These are phyloP conservation scores for Nannospalax galili DNA, from an alignment of 2,113 vertebrate species.

Conservation along the genomic window DNA sequence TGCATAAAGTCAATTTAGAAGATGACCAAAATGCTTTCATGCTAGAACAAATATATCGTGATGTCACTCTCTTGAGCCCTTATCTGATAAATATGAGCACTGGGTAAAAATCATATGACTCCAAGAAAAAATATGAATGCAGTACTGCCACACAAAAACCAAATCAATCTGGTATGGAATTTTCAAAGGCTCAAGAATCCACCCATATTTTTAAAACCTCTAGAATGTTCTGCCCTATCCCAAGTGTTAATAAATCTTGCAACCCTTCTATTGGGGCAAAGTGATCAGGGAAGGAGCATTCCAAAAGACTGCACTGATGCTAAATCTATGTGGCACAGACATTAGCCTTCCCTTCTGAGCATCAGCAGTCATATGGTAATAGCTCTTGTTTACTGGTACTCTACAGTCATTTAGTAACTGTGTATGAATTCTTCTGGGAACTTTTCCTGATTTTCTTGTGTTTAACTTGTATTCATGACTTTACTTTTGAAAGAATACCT, in stretches of 20 bases:
- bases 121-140: background rate
- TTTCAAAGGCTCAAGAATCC: background rate
- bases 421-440: background rate
- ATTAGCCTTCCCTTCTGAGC: background rate
- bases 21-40: slow-evolving; percentile 27
- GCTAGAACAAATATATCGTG: slow-evolving; percentile 34
- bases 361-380: background rate
- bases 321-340: background rate
- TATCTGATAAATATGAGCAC: background rate
- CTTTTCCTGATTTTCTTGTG: background rate
- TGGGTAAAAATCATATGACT: slow-evolving; percentile 13
- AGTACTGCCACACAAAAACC: background rate
- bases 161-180: background rate
- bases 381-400: background rate
- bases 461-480: background rate
- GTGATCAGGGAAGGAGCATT: background rate
- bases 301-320: background rate
- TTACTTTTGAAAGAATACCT: background rate
- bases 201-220: background rate
- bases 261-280: background rate
- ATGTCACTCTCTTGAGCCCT: slow-evolving; percentile 37
- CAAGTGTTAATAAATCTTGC: background rate
- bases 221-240: background rate
- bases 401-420: background rate
- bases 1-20: background rate